Conservation (phyloP, 2,888 invertebrate species). For the Choristoneura rosaceana region DNA sequence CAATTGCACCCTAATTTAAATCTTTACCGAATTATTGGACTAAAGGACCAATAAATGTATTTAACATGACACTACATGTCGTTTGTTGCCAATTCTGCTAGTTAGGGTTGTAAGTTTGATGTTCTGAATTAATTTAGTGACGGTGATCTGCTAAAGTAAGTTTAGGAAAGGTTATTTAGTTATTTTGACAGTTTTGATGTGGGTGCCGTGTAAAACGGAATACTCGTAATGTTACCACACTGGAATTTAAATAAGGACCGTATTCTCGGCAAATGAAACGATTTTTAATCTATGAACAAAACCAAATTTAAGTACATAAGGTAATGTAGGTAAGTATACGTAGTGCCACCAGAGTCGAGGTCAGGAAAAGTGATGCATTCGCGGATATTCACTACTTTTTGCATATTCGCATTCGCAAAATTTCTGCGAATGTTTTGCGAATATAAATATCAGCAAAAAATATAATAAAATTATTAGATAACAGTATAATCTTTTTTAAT, state of each 20-base stretch:
- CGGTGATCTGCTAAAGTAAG: slow-evolving; percentile 15
- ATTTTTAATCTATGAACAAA: neutral
- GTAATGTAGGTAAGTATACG: too few relatives aligned
- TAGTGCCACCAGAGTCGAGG: too few relatives aligned
- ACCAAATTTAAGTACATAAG: neutral
- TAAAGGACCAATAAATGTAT: too few relatives aligned
- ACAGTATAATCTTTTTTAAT: too few relatives aligned
- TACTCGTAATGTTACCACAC: neutral
- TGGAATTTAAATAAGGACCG: neutral
- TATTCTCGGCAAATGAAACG: neutral
- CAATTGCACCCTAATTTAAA: too few relatives aligned
- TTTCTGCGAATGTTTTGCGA: too few relatives aligned
- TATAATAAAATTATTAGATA: too few relatives aligned
- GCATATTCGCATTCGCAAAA: too few relatives aligned
- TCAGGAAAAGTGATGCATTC: too few relatives aligned
- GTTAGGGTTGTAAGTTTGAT: neutral
- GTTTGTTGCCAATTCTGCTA: neutral
- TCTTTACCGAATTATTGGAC: neutral
- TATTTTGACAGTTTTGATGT: slow-evolving; percentile 18
- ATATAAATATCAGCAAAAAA: too few relatives aligned
- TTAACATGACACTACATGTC: neutral
- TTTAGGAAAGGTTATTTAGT: slow-evolving; percentile 19
- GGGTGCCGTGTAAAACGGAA: neutral
- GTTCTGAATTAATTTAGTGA: slow-evolving; percentile 13
- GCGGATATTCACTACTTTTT: too few relatives aligned